Conservation (phyloP, 2,797 vertebrate genomes). For the Clarias laeviceps region DNA sequence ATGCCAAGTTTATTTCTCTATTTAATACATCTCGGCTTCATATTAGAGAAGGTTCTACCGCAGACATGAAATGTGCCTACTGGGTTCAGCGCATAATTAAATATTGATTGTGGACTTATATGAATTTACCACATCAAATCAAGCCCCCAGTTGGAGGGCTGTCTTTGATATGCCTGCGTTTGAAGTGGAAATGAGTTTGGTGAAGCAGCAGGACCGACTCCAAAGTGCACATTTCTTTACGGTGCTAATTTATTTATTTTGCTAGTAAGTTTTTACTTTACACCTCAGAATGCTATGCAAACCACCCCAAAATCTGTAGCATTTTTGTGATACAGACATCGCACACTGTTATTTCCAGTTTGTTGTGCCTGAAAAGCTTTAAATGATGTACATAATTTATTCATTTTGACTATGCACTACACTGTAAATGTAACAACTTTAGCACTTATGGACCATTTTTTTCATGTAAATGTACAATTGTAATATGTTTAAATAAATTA, state of each 20-base stretch:
- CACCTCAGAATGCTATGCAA: slow-evolving; percentile 49
- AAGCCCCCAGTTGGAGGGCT: slow-evolving; percentile 65
- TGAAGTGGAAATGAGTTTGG: slow-evolving; percentile 75
- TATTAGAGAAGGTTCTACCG: slow-evolving; percentile 68
- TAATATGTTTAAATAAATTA: slow-evolving; percentile 52
- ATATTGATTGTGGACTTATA: slow-evolving; percentile 78
- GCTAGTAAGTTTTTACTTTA: slow-evolving; percentile 66
- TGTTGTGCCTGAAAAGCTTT: slow-evolving; percentile 21
- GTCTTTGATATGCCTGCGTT: slow-evolving; percentile 66
- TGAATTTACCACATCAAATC: slow-evolving; percentile 75
- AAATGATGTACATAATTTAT: slow-evolving; percentile 38
- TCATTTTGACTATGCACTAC: slow-evolving; percentile 45
- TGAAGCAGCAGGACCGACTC: slow-evolving; percentile 65
- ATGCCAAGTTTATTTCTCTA: slow-evolving; percentile 1
- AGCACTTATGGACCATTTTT: slow-evolving; percentile 48
- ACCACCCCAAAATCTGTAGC: slow-evolving; percentile 46
- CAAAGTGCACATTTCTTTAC: slow-evolving; percentile 65
- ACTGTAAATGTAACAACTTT: slow-evolving; percentile 37
- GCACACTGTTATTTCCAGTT: not conserved
- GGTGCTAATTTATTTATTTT: slow-evolving; percentile 76
- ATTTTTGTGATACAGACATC: slow-evolving; percentile 44
- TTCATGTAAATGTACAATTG: slow-evolving; percentile 54
- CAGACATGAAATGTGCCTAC: slow-evolving; percentile 71
- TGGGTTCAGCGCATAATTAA: slow-evolving; percentile 75
- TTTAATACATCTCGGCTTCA: slow-evolving; percentile 54